Base-by-base conservation (phyloP, 2,113 vertebrate species). In the Sardina pilchardus region DNA sequence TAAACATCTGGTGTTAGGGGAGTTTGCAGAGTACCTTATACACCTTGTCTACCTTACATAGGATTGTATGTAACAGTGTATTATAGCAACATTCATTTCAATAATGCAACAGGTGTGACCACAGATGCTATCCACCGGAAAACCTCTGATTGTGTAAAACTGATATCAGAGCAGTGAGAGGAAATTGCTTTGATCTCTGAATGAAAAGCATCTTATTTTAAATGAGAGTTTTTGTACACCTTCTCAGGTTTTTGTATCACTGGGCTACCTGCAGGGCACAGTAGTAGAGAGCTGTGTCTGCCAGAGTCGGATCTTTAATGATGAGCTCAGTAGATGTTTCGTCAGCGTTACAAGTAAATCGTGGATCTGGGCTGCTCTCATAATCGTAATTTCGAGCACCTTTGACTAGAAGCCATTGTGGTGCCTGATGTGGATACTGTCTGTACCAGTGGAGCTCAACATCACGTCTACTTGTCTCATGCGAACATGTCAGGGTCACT, bases 281-380 rank as follows among this genome's bases (percentile, higher is more conserved):
- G 71, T 85, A 85, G 71, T 85, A 85, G 44, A 85, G 12, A 1
- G 45, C 75, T 85, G 71, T 42, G 67, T 84, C 83, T 47, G 12
- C n/a, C n/a, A 2, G 21, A n/a, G 44, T n/a, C n/a, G n/a, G n/a
- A n/a, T n/a, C n/a, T n/a, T n/a, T n/a, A 30, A 84, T 80, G 43
- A 16, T 78, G n/a, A 84, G 42, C 16, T 43, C 4, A 42, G 43
- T 84, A n/a, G n/a, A n/a, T n/a, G n/a, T n/a, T n/a, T n/a, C n/a
- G n/a, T n/a, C n/a, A n/a, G n/a, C n/a, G n/a, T n/a, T n/a, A n/a
- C n/a, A n/a, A n/a, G n/a, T n/a, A n/a, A n/a, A n/a, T n/a, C 67
- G 59, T 44, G 7, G 3, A 3, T 75, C 44, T 19, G 43, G 17
- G n/a, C n/a, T n/a, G n/a, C n/a, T n/a, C n/a, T n/a, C n/a, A n/a